Conservation (phyloP, 2,888 invertebrate species). For the Scaptomyza flava region DNA sequence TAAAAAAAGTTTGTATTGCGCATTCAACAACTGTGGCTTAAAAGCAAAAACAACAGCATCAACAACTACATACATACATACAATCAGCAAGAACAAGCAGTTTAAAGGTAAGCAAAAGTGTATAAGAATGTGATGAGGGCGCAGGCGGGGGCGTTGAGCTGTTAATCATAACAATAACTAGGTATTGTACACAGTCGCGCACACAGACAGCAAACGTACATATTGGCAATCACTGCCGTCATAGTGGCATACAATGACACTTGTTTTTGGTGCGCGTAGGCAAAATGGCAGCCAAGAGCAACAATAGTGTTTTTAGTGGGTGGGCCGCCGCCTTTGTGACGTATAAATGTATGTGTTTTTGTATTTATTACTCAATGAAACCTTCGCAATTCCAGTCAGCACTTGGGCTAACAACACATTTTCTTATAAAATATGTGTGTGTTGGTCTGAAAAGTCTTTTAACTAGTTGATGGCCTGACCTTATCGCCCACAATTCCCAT, state of each 20-base stretch:
- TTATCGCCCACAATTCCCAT: slow-evolving; percentile 35
- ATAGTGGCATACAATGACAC: slow-evolving; percentile 42
- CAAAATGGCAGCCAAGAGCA: slow-evolving; percentile 71
- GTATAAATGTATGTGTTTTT: neutral
- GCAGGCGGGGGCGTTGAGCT: slow-evolving; percentile 31
- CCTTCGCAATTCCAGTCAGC: slow-evolving; percentile 9
- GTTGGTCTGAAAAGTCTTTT: slow-evolving; percentile 28
- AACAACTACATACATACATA: slow-evolving; percentile 9
- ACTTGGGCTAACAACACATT: slow-evolving; percentile 5
- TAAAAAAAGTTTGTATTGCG: slow-evolving; percentile 62
- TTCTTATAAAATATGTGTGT: slow-evolving; percentile 15
- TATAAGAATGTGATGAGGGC: slow-evolving; percentile 37
- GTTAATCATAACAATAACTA: slow-evolving; percentile 73
- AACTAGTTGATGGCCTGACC: slow-evolving; percentile 15
- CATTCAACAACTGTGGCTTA: slow-evolving; percentile 64
- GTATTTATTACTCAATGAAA: slow-evolving; percentile 55
- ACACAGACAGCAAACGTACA: slow-evolving; percentile 4
- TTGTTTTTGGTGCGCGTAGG: slow-evolving; percentile 68
- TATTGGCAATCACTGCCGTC: slow-evolving; percentile 28
- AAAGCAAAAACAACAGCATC: slow-evolving; percentile 38
- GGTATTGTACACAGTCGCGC: slow-evolving; percentile 50
- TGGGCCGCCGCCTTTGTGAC: slow-evolving; percentile 32
- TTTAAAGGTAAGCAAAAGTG: slow-evolving; percentile 64
- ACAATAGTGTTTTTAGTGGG: slow-evolving; percentile 42
- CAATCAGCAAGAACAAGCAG: slow-evolving; percentile 42